Evolutionary conservation across 2,888 invertebrate species (phyloP).

Genomic region (Diplolepis rosae): DNA sequence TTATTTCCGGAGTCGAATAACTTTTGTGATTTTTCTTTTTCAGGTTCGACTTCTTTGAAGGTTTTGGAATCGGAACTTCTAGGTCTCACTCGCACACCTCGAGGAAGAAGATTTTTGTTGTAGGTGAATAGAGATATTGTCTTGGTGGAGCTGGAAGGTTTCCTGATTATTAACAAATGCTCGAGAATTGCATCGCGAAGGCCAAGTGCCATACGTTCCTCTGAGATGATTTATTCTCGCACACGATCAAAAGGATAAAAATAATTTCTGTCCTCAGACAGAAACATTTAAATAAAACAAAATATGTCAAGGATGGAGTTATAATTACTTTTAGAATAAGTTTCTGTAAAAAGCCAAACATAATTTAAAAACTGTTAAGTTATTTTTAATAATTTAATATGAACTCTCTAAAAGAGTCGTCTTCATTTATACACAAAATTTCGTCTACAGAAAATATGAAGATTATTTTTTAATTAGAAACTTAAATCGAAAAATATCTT

Average conservation of each 20-base stretch:
- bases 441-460: no score
- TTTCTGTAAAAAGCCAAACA: no score
- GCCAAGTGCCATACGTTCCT: neutral
- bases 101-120: conserved; percentile 52
- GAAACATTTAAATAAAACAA: neutral
- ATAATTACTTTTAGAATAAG: no score
- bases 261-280: neutral
- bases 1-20: conserved; percentile 29
- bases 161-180: neutral
- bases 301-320: no score
- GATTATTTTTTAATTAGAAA: no score
- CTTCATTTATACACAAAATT: no score
- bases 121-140: conserved; percentile 54
- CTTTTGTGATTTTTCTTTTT: conserved; percentile 34
- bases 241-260: neutral
- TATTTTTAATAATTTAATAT: no score
- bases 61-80: conserved; percentile 45
- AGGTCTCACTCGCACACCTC: conserved; percentile 49
- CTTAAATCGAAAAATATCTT: no score
- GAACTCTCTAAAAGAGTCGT: no score
- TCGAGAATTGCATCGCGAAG: neutral
- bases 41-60: conserved; percentile 34
- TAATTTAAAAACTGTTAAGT: no score
- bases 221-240: neutral
- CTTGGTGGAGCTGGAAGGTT: conserved; percentile 52